A percentile compares a stretch with the other conserved stretches of the same genome.
Conservation (phyloP, 2,113 vertebrate genomes). For the Gnathonemus longibarbis region DNA sequence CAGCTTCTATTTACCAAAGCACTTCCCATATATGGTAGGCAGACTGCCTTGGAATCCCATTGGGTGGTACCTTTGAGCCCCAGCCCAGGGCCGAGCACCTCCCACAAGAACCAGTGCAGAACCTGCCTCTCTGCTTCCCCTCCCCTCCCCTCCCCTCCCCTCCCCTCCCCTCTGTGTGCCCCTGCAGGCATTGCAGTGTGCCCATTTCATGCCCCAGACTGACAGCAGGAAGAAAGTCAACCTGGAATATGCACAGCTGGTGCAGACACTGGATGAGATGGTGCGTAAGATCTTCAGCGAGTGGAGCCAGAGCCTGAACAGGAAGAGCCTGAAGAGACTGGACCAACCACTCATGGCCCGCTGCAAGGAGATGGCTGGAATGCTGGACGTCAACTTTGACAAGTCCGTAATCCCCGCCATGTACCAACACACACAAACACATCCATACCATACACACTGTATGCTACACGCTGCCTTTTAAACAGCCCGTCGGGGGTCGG, state of each 20-base stretch:
- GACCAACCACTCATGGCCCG: slow-evolving; percentile 65
- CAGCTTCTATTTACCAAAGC: neutral
- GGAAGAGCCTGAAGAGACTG: slow-evolving; percentile 57
- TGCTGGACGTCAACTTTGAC: slow-evolving; percentile 77
- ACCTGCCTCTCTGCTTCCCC: no score
- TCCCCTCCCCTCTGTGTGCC: slow-evolving; percentile 24
- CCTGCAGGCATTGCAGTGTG: slow-evolving; percentile 60
- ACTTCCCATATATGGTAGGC: neutral
- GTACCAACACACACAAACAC: neutral
- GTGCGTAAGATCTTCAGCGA: slow-evolving; percentile 65
- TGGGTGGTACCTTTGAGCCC: neutral
- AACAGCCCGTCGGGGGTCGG: neutral
- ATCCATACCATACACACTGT: no score
- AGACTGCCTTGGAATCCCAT: neutral
- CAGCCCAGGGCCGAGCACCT: neutral
- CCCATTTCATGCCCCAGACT: slow-evolving; percentile 61
- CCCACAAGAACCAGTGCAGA: neutral
- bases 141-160: neutral
- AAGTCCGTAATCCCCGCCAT: slow-evolving; percentile 47
- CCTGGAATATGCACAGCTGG: slow-evolving; percentile 48
- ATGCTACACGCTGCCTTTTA: neutral
- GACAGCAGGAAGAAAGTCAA: slow-evolving; percentile 52
- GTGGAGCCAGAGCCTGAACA: slow-evolving; percentile 70
- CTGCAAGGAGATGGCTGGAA: slow-evolving; percentile 50
- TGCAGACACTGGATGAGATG: slow-evolving; percentile 66